Conservation (phyloP, 2,888 invertebrate genomes). For the Ernsta delagoae region DNA sequence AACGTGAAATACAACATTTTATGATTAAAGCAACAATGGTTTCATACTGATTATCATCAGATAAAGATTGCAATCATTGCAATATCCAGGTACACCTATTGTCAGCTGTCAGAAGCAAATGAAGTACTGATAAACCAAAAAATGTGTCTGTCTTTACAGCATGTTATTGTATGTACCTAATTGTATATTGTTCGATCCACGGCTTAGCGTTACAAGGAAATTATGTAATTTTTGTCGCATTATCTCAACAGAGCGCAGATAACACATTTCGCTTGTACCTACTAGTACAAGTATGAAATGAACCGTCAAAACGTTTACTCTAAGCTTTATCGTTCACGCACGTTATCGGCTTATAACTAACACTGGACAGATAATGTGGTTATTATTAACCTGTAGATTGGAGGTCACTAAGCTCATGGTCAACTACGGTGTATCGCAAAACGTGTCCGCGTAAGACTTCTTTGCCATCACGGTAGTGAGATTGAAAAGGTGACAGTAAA, state of each 20-base stretch:
- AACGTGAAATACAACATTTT: too few relatives aligned
- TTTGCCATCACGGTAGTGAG: too few relatives aligned
- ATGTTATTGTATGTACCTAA: too few relatives aligned
- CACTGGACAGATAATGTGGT: conserved; percentile 46
- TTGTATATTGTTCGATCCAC: background rate
- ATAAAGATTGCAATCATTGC: too few relatives aligned
- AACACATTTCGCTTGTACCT: conserved; percentile 44
- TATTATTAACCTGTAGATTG: conserved; percentile 23
- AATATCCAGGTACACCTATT: too few relatives aligned
- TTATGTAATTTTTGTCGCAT: conserved; percentile 12
- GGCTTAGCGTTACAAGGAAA: conserved; percentile 7
- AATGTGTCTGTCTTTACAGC: too few relatives aligned
- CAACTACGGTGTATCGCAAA: background rate
- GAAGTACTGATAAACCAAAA: too few relatives aligned
- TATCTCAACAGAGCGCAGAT: conserved; percentile 38
- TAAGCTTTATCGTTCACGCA: conserved; percentile 39
- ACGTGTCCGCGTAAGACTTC: too few relatives aligned
- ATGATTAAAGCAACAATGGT: too few relatives aligned
- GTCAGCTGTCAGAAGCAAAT: too few relatives aligned
- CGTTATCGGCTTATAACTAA: conserved; percentile 43
- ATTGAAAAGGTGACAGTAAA: too few relatives aligned
- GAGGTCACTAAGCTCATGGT: conserved; percentile 18
- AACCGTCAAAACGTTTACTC: conserved; percentile 41
- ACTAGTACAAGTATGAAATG: background rate
- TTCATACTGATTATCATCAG: too few relatives aligned